These are phyloP conservation scores for Drosophila ohnishii DNA, from an alignment of 1,140 invertebrate species.

Conservation along the genomic window DNA sequence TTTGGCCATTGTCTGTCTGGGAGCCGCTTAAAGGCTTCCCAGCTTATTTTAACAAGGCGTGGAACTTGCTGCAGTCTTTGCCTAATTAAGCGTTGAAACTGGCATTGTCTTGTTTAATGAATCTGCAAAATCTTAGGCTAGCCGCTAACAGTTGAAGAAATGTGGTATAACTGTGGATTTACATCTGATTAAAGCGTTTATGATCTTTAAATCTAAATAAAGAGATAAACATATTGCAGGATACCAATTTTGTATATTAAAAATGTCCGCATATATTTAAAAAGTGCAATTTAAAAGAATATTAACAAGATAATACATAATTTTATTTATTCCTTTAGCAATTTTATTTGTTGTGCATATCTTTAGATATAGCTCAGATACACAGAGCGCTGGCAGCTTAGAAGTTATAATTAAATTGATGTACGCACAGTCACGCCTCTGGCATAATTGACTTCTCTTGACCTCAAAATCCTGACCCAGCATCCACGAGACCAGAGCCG, in stretches of 20 bases:
- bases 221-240: neutral
- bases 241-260: neutral
- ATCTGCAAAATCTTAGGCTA: neutral
- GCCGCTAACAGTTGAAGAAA: neutral
- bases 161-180: neutral
- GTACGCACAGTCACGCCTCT: constrained; percentile 41
- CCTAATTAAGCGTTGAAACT: constrained; percentile 37
- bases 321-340: too few relatives aligned
- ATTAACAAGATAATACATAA: too few relatives aligned
- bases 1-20: constrained; percentile 58
- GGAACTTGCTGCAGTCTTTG: constrained; percentile 26
- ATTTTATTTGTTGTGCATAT: constrained; percentile 1
- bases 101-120: constrained; percentile 19
- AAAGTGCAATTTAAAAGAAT: neutral
- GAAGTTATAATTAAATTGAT: constrained; percentile 64
- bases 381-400: constrained; percentile 17
- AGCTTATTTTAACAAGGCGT: constrained; percentile 50
- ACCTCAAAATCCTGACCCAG: constrained; percentile 39
- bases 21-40: constrained; percentile 73
- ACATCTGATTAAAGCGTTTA: too few relatives aligned
- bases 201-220: neutral
- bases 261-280: too few relatives aligned
- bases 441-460: constrained; percentile 51
- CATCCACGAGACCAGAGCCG: constrained; percentile 2
- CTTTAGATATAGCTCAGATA: neutral